Evolutionary conservation across 2,797 vertebrate genomes (phyloP).

Genomic region (Peromyscus eremicus): DNA sequence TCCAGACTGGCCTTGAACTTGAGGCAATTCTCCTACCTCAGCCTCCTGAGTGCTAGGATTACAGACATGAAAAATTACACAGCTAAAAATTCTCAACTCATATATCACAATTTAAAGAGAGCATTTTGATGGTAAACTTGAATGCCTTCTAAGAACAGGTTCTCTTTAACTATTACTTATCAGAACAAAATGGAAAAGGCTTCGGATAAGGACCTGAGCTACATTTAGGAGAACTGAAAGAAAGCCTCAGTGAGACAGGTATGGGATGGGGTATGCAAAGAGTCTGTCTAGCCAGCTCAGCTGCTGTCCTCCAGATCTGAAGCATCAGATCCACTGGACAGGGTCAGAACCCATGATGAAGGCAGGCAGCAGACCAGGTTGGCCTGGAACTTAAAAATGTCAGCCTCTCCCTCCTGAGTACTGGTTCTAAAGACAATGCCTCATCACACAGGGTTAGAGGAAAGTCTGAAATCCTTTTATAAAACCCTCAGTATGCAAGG

Average conservation of each 20-base stretch:
- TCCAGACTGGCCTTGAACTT: background rate
- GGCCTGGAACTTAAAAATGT: background rate
- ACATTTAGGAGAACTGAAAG: background rate
- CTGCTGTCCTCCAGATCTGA: background rate
- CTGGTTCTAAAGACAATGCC: too few species aligned
- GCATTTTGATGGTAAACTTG: background rate
- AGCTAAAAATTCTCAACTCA: background rate
- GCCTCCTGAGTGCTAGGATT: background rate
- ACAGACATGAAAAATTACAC: background rate
- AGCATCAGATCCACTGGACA: background rate
- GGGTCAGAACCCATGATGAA: background rate
- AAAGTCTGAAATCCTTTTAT: background rate
- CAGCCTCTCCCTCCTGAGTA: background rate
- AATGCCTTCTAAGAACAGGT: background rate
- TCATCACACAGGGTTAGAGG: background rate
- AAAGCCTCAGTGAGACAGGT: background rate
- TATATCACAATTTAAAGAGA: background rate
- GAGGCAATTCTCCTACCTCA: background rate
- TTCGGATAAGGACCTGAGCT: background rate
- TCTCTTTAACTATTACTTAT: background rate
- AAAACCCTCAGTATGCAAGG: background rate
- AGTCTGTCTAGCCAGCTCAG: background rate
- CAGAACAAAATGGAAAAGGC: background rate
- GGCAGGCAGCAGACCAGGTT: background rate
- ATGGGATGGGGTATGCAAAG: background rate